These are phyloP conservation scores for Karalla daura DNA, from an alignment of 2,797 vertebrate genomes.

Conservation along the genomic window DNA sequence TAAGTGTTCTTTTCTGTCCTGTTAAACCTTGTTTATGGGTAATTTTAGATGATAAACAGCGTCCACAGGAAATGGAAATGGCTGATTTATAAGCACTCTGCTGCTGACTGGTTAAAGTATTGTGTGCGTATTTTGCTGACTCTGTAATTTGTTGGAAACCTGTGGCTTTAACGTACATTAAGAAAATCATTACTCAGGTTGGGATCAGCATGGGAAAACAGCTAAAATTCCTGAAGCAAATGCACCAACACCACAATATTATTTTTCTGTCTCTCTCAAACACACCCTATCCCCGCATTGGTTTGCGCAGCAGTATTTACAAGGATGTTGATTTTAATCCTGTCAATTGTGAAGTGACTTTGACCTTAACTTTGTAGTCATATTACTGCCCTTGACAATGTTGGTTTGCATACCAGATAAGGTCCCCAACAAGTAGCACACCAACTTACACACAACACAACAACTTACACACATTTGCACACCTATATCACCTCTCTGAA, in stretches of 20 bases:
- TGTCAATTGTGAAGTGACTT: too few relatives aligned
- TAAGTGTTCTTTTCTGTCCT: neutral
- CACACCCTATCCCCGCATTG: too few relatives aligned
- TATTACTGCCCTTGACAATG: too few relatives aligned
- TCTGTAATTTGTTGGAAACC: conserved; percentile 49
- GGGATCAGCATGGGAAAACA: conserved; percentile 51
- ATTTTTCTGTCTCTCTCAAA: neutral
- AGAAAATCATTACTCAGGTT: conserved; percentile 64
- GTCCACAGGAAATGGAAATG: conserved; percentile 12
- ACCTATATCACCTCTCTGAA: conserved; percentile 35
- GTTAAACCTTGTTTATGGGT: neutral
- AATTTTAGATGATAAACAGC: conserved; percentile 19
- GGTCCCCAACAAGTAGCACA: neutral
- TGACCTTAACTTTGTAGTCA: too few relatives aligned
- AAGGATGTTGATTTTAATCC: too few relatives aligned
- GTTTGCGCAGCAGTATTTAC: too few relatives aligned
- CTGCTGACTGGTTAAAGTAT: conserved; percentile 52
- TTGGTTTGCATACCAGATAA: too few relatives aligned
- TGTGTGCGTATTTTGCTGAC: conserved; percentile 46
- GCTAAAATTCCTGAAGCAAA: conserved; percentile 27
- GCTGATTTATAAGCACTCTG: conserved; percentile 46
- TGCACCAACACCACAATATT: neutral
- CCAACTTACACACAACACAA: conserved; percentile 9
- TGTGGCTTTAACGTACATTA: conserved; percentile 57
- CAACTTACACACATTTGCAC: neutral